Evolutionary conservation across 2,797 vertebrate genomes (phyloP).

Genomic region (Cyclopterus lumpus): DNA sequence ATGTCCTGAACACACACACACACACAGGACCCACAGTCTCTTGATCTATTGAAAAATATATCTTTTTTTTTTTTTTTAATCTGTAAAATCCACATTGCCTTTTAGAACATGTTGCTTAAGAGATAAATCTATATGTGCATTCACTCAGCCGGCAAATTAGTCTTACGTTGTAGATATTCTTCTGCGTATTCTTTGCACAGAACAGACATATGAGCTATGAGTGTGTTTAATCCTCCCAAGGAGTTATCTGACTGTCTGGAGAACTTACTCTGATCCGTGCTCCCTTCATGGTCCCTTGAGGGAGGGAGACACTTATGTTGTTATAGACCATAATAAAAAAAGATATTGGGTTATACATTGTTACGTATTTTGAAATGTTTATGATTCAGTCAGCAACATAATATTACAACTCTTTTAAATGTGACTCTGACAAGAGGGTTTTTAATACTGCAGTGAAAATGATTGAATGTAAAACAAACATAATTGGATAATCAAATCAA

Average conservation of each 20-base stretch:
- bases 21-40: conserved; percentile 5
- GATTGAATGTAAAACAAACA: conserved; percentile 17
- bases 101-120: background rate
- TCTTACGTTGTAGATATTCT: background rate
- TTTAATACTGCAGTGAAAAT: background rate
- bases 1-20: conserved; percentile 86
- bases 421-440: background rate
- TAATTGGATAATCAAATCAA: conserved; percentile 34
- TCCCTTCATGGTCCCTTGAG: background rate
- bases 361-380: background rate
- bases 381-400: background rate
- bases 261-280: background rate
- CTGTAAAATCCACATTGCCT: background rate
- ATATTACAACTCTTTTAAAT: background rate
- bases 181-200: background rate
- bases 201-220: background rate
- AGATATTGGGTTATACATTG: background rate
- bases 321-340: background rate
- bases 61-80: background rate
- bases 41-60: background rate
- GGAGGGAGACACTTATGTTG: background rate
- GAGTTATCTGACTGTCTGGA: background rate
- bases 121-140: background rate
- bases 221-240: background rate
- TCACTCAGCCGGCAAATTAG: background rate